phyloP scores from a whole-genome alignment of 2,797 vertebrate genomes.

The Protonibea diacanthus region DNA sequence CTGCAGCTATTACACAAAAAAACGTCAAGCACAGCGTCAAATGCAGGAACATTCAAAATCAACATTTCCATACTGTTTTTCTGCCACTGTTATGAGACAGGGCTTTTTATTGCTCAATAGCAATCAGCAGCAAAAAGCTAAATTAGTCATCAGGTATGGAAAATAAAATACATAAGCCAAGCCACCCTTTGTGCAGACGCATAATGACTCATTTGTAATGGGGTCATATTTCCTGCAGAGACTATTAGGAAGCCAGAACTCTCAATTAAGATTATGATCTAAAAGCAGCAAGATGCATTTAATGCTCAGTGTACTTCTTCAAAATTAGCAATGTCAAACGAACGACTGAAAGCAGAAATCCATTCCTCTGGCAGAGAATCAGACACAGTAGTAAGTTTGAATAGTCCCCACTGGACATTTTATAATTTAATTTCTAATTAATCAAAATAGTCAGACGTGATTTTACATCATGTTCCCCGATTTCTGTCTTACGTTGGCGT shows the following conservation, averaged over 20 bases:
- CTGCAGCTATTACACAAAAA: conserved; percentile 50
- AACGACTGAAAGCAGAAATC: conserved; percentile 56
- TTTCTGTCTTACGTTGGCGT: conserved; percentile 19
- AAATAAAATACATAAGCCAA: conserved; percentile 30
- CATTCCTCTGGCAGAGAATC: conserved; percentile 50
- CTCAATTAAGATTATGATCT: conserved; percentile 67
- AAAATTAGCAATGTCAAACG: conserved; percentile 38
- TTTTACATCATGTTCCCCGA: conserved; percentile 11
- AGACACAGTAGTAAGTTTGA: conserved; percentile 7
- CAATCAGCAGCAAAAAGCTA: conserved; percentile 9
- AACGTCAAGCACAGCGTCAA: conserved; percentile 64
- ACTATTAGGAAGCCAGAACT: conserved; percentile 38
- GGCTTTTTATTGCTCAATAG: conserved; percentile 2
- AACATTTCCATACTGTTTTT: not conserved
- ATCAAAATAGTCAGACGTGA: conserved; percentile 6
- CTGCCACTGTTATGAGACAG: not conserved
- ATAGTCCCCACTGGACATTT: not conserved
- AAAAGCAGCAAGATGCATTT: conserved; percentile 65
- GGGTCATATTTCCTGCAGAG: conserved; percentile 42
- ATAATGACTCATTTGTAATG: conserved; percentile 38
- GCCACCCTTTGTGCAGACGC: conserved; percentile 11
- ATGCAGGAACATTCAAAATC: conserved; percentile 42
- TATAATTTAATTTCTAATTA: not conserved
- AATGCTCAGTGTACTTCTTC: conserved; percentile 44
- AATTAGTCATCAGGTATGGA: conserved; percentile 15